Base-by-base conservation (phyloP, 2,888 invertebrate genomes). In the Zygogramma bicolorata region DNA sequence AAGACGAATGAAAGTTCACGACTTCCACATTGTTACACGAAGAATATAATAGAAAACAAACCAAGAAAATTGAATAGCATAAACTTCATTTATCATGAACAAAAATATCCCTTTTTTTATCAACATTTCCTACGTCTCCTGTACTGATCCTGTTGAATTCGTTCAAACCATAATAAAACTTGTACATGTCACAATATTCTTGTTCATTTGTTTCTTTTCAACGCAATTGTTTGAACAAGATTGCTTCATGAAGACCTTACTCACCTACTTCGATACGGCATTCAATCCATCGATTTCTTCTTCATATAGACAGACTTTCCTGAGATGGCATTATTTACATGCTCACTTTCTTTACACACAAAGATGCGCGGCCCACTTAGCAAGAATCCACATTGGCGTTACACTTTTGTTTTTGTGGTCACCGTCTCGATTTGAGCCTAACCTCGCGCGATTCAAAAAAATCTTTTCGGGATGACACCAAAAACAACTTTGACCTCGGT, bases 321-420 rank as follows among this genome's bases (percentile, higher is more conserved):
- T 70, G 62, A 65, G 70, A 66, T 61, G 68, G 71, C 65, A 60
- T 70, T 76, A 76, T 74, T 70, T 72, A 74, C 76, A 76, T 76
- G 65, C 71, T 75, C 71, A 74, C 76, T 76, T 76, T 76, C 76
- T 76, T 76, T 66, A 25, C 53, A 13, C 22, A 53, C 22, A 53
- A 22, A 22, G 53, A 53, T 25, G n/a, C 53, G 25, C 53, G 53
- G 22, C 53, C 53, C 53, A 53, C 53, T 53, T 53, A 7, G n/a
- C 25, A 27, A 53, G 4, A 25, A 25, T 53, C 5, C 53, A 27
- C 13, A 25, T 25, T 3, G 10, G 13, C 53, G 53, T 27, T 25
- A n/a, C 20, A 18, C 46, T 46, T 46, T 20, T 46, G 46, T 46
- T 20, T 42, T 20, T 18, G 7, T 46, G 8, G 18, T 3, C 46